Evolutionary conservation across 2,888 invertebrate species (phyloP), one percentile per base, ranked within the genome.

Genomic region (Thymelicus lineola): DNA sequence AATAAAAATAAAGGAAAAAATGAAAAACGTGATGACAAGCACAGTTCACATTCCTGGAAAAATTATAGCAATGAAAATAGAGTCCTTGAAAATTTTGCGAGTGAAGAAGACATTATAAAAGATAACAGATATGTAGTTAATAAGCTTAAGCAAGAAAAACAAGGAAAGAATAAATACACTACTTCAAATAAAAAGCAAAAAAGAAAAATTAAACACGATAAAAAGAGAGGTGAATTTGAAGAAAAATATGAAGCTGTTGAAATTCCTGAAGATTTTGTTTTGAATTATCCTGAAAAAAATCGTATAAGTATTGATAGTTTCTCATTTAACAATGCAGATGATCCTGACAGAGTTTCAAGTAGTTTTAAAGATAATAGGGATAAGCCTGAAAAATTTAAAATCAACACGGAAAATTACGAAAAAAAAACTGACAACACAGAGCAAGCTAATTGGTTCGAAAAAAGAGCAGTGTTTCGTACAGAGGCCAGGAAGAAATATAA

Each of bases 1-100:
- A n/a, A 48, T 12, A 72, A 73, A 95, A 94, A 0, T 36, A 17
- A 62, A 94, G 95, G 48, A 55, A 90, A 91, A n/a, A 94, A 94
- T 88, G 95, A 95, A 73, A 76, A 78, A 59, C 70, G 75, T 70
- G 70, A 72, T 46, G 28, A 17, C 7, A 65, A 61, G 38, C 50
- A 50, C 20, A 55, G 17, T 46, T 46, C 61, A 60, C 46, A 36
- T 14, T 15, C 14, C 2, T 64, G 75, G 94, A 92, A 72, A 94
- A 72, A 83, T 76, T 72, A 83, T 77, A 71, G 70, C 71, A 50
- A 79, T 75, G 71, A 82, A 72, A 72, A 77, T 75, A 73, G 71
- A 66, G 63, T 81, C 83, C 63, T 72, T 66, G 80, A 84, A 20
- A 76, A 78, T 63, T 76, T 79, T 35, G 63, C 80, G n/a, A 89